phyloP scores from a whole-genome alignment of 2,888 invertebrate species.

The Meteorus colon region DNA sequence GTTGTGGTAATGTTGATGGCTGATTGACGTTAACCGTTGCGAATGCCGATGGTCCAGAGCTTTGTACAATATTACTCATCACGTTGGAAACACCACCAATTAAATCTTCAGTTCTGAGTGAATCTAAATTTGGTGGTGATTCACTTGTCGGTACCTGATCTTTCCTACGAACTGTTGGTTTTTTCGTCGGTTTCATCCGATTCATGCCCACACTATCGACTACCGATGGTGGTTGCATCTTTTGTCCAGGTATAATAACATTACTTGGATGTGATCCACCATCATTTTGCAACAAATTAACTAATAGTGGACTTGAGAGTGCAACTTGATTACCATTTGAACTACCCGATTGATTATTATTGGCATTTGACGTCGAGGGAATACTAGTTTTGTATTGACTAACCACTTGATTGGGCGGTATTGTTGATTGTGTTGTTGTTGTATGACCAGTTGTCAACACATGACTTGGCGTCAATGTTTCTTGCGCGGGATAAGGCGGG shows the following conservation, averaged over 20 bases:
- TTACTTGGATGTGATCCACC: slow-evolving; percentile 73
- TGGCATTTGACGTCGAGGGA: slow-evolving; percentile 26
- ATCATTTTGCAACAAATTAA: slow-evolving; percentile 93
- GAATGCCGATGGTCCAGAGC: slow-evolving; percentile 67
- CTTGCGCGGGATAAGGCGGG: slow-evolving; percentile 72
- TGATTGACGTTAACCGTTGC: slow-evolving; percentile 62
- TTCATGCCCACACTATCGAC: slow-evolving; percentile 63
- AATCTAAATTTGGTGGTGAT: slow-evolving; percentile 69
- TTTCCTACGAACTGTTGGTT: slow-evolving; percentile 71
- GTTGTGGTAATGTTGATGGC: slow-evolving; percentile 65
- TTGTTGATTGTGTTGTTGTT: slow-evolving; percentile 57
- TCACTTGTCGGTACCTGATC: slow-evolving; percentile 61
- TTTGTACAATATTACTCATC: slow-evolving; percentile 56
- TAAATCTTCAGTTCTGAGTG: slow-evolving; percentile 68
- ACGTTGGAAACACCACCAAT: slow-evolving; percentile 58
- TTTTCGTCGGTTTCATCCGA: slow-evolving; percentile 68
- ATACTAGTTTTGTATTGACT: slow-evolving; percentile 37
- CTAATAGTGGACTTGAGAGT: slow-evolving; percentile 90
- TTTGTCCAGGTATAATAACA: slow-evolving; percentile 62
- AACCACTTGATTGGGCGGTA: slow-evolving; percentile 49
- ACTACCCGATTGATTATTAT: slow-evolving; percentile 51
- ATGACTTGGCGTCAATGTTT: slow-evolving; percentile 63
- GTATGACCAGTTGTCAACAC: slow-evolving; percentile 63
- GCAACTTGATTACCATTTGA: slow-evolving; percentile 77
- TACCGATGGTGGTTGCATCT: slow-evolving; percentile 69